These are phyloP conservation scores for Vidua macroura DNA, from an alignment of 2,113 vertebrate species.

Conservation along the genomic window DNA sequence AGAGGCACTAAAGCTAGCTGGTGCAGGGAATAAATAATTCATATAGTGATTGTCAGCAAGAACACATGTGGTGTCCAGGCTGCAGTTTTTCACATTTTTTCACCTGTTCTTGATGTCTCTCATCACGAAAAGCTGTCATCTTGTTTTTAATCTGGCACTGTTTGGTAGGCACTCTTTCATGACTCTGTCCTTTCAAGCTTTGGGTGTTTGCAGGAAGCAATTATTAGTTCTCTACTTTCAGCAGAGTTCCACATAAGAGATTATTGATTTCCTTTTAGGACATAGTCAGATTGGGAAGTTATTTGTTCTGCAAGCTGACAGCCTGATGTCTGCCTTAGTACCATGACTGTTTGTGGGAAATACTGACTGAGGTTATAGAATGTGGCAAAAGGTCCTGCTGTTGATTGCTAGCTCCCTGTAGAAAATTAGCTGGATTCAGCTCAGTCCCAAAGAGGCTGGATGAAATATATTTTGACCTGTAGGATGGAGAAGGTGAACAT, in stretches of 20 bases:
- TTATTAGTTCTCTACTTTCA: not conserved
- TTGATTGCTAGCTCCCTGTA: not conserved
- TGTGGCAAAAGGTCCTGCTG: not conserved
- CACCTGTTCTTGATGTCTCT: slow-evolving; percentile 29
- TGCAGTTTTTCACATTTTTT: not conserved
- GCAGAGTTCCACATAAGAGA: not conserved
- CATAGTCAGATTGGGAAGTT: not conserved
- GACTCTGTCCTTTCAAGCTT: slow-evolving; percentile 12
- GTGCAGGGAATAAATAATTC: not conserved
- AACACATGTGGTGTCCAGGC: slow-evolving; percentile 40
- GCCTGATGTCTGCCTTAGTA: not conserved
- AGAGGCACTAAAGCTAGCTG: not conserved
- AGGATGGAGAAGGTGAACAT: not conserved
- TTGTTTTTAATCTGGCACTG: slow-evolving; percentile 2
- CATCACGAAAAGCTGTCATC: slow-evolving; percentile 13
- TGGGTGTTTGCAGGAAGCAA: not conserved
- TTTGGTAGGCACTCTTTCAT: not conserved
- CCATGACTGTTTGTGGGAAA: not conserved
- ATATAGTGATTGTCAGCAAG: not conserved
- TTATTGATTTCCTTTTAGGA: not conserved
- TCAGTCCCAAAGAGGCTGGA: not conserved
- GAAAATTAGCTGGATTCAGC: not conserved
- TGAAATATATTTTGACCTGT: not conserved
- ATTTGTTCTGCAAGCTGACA: not conserved
- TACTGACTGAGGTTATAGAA: not conserved